Base-by-base conservation (phyloP, 1,140 invertebrate genomes). In the Tetraneura akinire region DNA sequence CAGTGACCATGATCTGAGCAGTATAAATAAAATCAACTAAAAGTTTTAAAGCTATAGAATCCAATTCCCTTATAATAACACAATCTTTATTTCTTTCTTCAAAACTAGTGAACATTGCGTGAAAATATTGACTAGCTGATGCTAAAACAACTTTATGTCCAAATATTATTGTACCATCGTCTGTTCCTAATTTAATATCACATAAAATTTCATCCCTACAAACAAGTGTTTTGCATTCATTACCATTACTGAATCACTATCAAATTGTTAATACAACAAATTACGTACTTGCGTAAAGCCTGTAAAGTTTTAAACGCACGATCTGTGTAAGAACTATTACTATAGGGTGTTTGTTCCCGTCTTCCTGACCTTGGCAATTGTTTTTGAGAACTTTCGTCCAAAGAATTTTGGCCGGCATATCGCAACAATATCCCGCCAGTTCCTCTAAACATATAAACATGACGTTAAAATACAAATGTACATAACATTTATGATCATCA, bases 71-170 rank as follows among this genome's bases (percentile, higher is more conserved):
- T 37, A 98, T 88, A 10, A 91, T 92, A 82, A 98, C 91, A 81
- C 90, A 86, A 62, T 93, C 90, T 81, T 92, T 91, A 82, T 92
- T 92, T 74, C 94, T 92, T 85, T 97, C 95, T 83, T 94, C 92
- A 86, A 97, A 95, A 84, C 93, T 93, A 26, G 94, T 97, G 87
- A 99, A 99, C 97, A 99, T 98, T 47, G 96, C 96, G 86, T 93
- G 93, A 86, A 98, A 99, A 88, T 98, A 99, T 3, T 95, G 94
- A 83, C 94, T 96, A 85, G 94, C 95, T 0, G 96, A 92, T 37
- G 96, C 93, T 62, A 99, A 87, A 13, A 99, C 92, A 88, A 96
- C 94, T 87, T 95, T 95, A 87, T 98, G 96, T 14, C 95, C 96
- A 64, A 90, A 88, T 66, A 97, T 91, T 86, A 95, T 93, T 42